Evolutionary conservation across 2,888 invertebrate species (phyloP), one percentile per base, ranked within the genome.

Genomic region (Miltochrista miniata): DNA sequence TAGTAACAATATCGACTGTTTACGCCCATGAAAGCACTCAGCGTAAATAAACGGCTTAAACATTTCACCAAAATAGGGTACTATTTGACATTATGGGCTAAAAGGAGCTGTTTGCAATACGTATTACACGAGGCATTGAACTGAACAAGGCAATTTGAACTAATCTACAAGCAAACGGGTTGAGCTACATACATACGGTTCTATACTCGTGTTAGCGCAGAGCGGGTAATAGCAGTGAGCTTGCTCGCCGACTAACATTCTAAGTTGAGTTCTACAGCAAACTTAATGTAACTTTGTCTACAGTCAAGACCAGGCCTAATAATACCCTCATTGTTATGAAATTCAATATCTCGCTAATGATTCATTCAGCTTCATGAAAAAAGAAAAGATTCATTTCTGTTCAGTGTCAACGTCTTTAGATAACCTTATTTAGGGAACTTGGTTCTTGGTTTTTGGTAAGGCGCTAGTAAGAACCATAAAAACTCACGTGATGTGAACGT

Each of bases 211-310:
- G n/a, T 63, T 61, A 52, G 48, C 49, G 38, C 35, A 11, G 42
- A 37, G 50, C 41, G 59, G 68, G 68, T 72, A 74, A 77, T 76
- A 69, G 76, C 64, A 63, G 68, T 49, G 61, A 71, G 64, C 38
- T 48, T 51, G 50, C 36, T 64, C 68, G 65, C 64, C 70, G 66
- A 69, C 65, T 65, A 70, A 68, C 10, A 2, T 31, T 7, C 76
- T 68, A 73, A 79, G 70, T 81, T 79, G 74, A 79, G 78, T 79
- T 73, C 71, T 70, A 74, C 68, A 64, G 74, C 74, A 79, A 84
- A 83, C 80, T 81, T 79, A 78, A 79, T 79, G 81, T 72, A 76
- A 83, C 74, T 81, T 76, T 66, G 59, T 59, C 68, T 51, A 53
- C 58, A 64, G 65, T 51, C 62, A 63, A 63, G 63, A 64, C 66